These are phyloP conservation scores for Zygogramma bicolorata DNA, from an alignment of 2,888 invertebrate genomes.

Conservation along the genomic window DNA sequence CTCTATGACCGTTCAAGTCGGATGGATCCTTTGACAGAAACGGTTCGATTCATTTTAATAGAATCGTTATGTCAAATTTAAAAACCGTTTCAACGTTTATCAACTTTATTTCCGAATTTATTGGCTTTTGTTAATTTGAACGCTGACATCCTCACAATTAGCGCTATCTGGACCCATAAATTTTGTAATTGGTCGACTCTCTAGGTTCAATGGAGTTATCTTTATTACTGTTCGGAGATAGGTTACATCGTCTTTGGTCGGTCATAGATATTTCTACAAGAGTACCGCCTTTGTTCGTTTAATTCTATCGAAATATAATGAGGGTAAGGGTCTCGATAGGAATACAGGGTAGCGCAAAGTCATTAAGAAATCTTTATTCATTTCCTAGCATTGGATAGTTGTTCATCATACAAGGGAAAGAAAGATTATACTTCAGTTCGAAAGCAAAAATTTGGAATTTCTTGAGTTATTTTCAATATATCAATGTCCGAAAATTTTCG, in stretches of 20 bases:
- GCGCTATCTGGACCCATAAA: constrained; percentile 40
- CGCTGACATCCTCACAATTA: constrained; percentile 46
- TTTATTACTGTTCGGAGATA: constrained; percentile 10
- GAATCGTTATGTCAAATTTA: constrained; percentile 43
- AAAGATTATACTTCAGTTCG: too few relatives aligned
- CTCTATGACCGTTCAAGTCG: neutral
- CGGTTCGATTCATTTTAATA: constrained; percentile 15
- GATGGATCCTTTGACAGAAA: neutral
- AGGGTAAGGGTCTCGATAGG: neutral
- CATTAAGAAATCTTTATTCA: too few relatives aligned
- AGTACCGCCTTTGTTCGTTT: constrained; percentile 7
- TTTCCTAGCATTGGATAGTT: neutral
- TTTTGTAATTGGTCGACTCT: constrained; percentile 33
- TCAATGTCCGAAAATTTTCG: too few relatives aligned
- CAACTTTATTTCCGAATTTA: constrained; percentile 33
- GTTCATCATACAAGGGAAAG: too few relatives aligned
- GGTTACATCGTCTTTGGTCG: constrained; percentile 13
- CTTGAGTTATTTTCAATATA: too few relatives aligned
- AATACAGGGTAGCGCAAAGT: too few relatives aligned
- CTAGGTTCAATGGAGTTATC: constrained; percentile 30
- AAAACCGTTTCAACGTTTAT: constrained; percentile 34
- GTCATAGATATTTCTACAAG: constrained; percentile 14
- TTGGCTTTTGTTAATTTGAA: constrained; percentile 43
- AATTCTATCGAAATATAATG: neutral
- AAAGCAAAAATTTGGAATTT: too few relatives aligned